Conservation (phyloP, 2,113 vertebrate species). For the Myiozetetes cayanensis region DNA sequence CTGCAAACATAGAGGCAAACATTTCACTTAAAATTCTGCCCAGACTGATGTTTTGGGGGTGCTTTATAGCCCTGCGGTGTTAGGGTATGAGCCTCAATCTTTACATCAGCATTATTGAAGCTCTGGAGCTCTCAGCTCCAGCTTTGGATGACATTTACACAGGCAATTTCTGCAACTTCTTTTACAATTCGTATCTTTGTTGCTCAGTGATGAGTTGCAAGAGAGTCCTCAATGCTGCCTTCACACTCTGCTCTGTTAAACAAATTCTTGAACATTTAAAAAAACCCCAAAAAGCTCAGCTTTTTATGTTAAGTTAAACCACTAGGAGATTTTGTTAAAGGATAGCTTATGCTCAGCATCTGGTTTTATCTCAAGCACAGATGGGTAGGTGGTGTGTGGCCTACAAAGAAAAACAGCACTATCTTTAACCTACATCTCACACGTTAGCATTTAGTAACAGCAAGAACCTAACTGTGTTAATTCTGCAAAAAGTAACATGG, state of each 20-base stretch:
- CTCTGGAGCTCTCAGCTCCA: neutral
- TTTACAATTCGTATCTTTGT: neutral
- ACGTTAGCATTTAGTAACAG: conserved; percentile 4
- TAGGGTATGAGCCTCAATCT: neutral
- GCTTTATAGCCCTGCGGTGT: neutral
- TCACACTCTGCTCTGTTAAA: neutral
- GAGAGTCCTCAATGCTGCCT: neutral
- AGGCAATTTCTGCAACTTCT: neutral
- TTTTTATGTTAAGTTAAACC: neutral
- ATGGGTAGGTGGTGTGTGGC: neutral
- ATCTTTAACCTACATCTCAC: conserved; percentile 54
- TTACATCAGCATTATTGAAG: neutral
- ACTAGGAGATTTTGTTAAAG: conserved; percentile 9
- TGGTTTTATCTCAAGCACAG: neutral
- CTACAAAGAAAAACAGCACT: conserved; percentile 5
- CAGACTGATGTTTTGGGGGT: neutral
- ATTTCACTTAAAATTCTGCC: neutral
- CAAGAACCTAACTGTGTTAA: neutral
- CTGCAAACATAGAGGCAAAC: neutral
- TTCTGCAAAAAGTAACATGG: conserved; percentile 26
- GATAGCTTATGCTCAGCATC: conserved; percentile 10
- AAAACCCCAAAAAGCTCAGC: neutral
- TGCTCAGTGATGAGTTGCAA: neutral
- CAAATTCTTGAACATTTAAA: neutral
- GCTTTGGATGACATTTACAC: neutral